Conservation (phyloP, 2,888 invertebrate genomes). For the Meteorus cinctellus region DNA sequence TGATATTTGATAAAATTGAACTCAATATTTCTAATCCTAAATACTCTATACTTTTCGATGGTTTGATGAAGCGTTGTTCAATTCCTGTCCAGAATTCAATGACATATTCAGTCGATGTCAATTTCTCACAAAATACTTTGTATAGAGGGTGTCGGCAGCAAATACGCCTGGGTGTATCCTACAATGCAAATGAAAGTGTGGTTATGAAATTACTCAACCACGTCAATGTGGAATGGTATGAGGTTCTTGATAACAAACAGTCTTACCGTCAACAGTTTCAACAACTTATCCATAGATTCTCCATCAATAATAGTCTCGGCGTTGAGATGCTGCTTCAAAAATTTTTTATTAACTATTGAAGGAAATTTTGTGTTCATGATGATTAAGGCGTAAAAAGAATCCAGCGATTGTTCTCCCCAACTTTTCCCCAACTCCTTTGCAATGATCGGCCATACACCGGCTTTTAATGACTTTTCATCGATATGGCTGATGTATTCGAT, state of each 20-base stretch:
- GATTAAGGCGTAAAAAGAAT: conserved; percentile 79
- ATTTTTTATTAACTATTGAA: conserved; percentile 74
- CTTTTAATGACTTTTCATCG: conserved; percentile 75
- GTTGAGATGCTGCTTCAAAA: conserved; percentile 77
- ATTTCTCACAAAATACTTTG: conserved; percentile 76
- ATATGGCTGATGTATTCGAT: conserved; percentile 78
- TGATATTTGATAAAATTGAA: conserved; percentile 75
- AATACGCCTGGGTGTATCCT: conserved; percentile 78
- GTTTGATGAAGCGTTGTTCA: conserved; percentile 74
- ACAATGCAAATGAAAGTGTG: conserved; percentile 56
- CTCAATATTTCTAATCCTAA: conserved; percentile 78
- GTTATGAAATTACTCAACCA: not conserved
- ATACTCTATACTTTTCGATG: conserved; percentile 78
- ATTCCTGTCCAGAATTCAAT: conserved; percentile 77
- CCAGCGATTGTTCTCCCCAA: conserved; percentile 79
- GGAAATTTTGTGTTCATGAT: conserved; percentile 74
- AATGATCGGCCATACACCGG: conserved; percentile 78
- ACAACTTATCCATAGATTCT: conserved; percentile 76
- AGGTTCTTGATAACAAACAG: conserved; percentile 18
- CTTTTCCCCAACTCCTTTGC: conserved; percentile 78
- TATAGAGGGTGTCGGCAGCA: conserved; percentile 80
- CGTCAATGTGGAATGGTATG: too few species aligned
- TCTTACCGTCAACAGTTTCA: conserved; percentile 80
- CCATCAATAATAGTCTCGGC: conserved; percentile 76
- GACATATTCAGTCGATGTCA: conserved; percentile 76